Evolutionary conservation across 1,140 invertebrate species (phyloP), one percentile per base, ranked within the genome.

Genomic region (Drosophila eugracilis): DNA sequence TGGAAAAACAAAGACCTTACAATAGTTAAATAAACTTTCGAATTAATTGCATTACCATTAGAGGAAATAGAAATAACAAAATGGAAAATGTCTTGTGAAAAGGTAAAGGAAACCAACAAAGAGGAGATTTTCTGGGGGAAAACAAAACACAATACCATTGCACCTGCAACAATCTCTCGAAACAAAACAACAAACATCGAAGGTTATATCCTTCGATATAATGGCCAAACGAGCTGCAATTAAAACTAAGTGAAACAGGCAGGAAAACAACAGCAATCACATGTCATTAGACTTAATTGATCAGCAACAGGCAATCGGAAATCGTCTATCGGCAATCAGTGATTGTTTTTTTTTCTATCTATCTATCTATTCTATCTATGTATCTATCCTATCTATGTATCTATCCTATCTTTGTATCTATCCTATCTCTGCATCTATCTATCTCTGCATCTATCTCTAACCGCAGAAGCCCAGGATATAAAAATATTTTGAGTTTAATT

Each of bases 211-310:
- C 15, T 10, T 3, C 34, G 42, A 15, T 10, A n/a, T 21, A 26
- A 17, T 34, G 19, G 42, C 6, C 45, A 39, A 34, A 41, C 17
- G 50, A 50, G 34, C 48, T n/a, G 24, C 71, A 78, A 62, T 69
- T 44, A 71, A 34, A 75, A 39, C 15, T 30, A 17, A 15, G 10
- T 32, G 54, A 55, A 55, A 60, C 65, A 36, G 34, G 12, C 34
- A 24, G n/a, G 55, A 57, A 37, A 58, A 36, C 62, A 81, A 69
- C 37, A 45, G 42, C 55, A 63, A 83, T 83, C 39, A 49, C 79
- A 69, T 73, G 75, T 76, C 59, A 80, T 80, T 85, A 63, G 72
- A 80, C 57, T 80, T 76, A 79, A 84, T 80, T 76, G 71, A 67
- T 69, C 32, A 34, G 47, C 47, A 72, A 72, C 37, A 44, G 26